Evolutionary conservation across 2,113 vertebrate species (phyloP).

Genomic region (Poeciliopsis turrubarensis): DNA sequence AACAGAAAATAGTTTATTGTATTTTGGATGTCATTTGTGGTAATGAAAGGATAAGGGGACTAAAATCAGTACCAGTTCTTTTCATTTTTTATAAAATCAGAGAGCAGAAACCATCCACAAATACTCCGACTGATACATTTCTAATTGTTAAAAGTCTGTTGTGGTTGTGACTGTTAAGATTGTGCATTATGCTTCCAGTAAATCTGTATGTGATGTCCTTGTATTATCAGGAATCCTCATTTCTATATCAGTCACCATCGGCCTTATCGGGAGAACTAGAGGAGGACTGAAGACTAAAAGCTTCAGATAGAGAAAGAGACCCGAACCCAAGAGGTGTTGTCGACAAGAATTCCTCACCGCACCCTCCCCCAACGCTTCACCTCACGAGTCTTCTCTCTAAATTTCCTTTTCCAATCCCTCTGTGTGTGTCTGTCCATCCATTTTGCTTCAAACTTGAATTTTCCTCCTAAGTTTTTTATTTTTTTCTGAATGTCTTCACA

Average conservation of each 20-base stretch:
- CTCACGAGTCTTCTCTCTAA: constrained; percentile 4
- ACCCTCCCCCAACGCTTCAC: constrained; percentile 40
- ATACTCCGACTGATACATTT: background rate
- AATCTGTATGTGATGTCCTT: constrained; percentile 38
- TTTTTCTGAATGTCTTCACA: background rate
- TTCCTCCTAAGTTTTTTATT: background rate
- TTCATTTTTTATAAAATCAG: background rate
- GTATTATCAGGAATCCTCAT: constrained; percentile 34
- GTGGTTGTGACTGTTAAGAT: constrained; percentile 1
- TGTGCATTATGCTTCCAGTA: constrained; percentile 36
- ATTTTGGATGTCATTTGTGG: too few relatives aligned
- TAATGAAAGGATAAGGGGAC: background rate
- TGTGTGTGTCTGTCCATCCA: background rate
- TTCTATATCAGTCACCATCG: constrained; percentile 66
- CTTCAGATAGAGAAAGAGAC: constrained; percentile 16
- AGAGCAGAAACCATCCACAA: background rate
- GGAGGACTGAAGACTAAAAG: constrained; percentile 24
- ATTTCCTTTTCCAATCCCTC: background rate
- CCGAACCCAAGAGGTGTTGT: constrained; percentile 54
- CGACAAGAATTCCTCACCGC: constrained; percentile 36
- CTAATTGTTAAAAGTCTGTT: background rate
- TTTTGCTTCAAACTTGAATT: background rate
- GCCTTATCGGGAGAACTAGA: constrained; percentile 55
- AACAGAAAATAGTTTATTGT: too few relatives aligned
- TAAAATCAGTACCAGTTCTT: background rate